phyloP scores from a whole-genome alignment of 1,140 invertebrate genomes.

The Diprion similis region DNA sequence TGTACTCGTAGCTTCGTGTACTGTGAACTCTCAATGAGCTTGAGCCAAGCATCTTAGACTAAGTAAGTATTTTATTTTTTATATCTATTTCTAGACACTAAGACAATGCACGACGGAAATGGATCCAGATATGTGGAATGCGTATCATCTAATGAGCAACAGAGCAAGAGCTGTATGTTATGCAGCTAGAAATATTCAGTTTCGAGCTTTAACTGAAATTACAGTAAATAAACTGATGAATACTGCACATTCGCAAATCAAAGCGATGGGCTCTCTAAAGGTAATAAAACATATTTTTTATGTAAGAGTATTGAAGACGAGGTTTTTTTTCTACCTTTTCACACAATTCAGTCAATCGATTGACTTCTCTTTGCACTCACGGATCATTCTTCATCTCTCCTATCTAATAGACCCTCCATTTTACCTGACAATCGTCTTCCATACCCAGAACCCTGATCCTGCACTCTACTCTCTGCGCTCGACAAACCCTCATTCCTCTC shows the following conservation, averaged over 20 bases:
- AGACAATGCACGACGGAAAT: conserved; percentile 71
- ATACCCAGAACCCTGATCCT: too few species aligned
- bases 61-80: conserved; percentile 15
- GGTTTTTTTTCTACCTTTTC: background rate
- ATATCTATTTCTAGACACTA: conserved; percentile 54
- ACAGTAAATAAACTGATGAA: conserved; percentile 72
- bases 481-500: too few species aligned
- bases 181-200: conserved; percentile 69
- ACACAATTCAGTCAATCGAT: background rate
- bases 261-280: conserved; percentile 52
- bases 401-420: too few species aligned
- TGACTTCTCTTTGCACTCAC: too few species aligned
- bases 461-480: too few species aligned
- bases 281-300: conserved; percentile 34
- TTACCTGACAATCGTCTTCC: conserved; percentile 7
- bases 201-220: conserved; percentile 71
- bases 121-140: conserved; percentile 75
- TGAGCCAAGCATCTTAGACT: background rate
- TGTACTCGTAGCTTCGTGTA: too few species aligned
- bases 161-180: conserved; percentile 75
- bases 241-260: conserved; percentile 58
- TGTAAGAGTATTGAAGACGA: conserved; percentile 8
- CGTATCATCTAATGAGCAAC: conserved; percentile 75
- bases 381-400: too few species aligned
- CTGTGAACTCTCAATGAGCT: background rate